Evolutionary conservation across 2,888 invertebrate genomes (phyloP).

Genomic region (Paralinhomoeus sp.): DNA sequence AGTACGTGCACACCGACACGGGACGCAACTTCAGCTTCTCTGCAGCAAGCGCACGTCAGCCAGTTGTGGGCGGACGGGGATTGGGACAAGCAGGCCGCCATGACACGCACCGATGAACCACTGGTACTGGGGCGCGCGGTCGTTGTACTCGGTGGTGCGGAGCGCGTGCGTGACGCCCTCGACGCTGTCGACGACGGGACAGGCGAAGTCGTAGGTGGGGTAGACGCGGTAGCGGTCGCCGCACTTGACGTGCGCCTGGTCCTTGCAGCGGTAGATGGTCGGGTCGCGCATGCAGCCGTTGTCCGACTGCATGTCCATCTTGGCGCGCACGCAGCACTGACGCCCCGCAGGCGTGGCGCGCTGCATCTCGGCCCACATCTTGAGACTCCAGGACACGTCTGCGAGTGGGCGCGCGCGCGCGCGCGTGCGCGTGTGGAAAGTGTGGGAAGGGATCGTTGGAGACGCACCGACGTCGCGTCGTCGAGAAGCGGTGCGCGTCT

Average conservation of each 20-base stretch:
- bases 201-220: constrained; percentile 98
- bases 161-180: constrained; percentile 93
- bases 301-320: constrained; percentile 80
- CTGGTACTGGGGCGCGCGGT: constrained; percentile 87
- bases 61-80: constrained; percentile 32
- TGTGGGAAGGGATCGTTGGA: background rate
- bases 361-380: constrained; percentile 85
- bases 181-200: constrained; percentile 89
- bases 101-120: constrained; percentile 39
- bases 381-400: constrained; percentile 61
- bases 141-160: constrained; percentile 93
- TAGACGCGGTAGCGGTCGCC: constrained; percentile 88
- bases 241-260: constrained; percentile 73
- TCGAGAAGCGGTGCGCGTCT: constrained; percentile 57
- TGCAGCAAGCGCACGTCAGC: too few relatives aligned
- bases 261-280: constrained; percentile 91
- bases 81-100: background rate
- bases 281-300: constrained; percentile 96
- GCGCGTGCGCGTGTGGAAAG: too few relatives aligned
- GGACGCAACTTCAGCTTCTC: constrained; percentile 61
- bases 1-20: constrained; percentile 87
- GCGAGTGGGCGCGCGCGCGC: constrained; percentile 2
- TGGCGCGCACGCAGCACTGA: constrained; percentile 77
- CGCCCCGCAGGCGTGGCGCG: constrained; percentile 53
- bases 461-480: constrained; percentile 58